Percentiles rank a stretch among this genome's conserved stretches.
Conservation (phyloP, 1,140 invertebrate genomes). For the Lutraria rhynchaena region DNA sequence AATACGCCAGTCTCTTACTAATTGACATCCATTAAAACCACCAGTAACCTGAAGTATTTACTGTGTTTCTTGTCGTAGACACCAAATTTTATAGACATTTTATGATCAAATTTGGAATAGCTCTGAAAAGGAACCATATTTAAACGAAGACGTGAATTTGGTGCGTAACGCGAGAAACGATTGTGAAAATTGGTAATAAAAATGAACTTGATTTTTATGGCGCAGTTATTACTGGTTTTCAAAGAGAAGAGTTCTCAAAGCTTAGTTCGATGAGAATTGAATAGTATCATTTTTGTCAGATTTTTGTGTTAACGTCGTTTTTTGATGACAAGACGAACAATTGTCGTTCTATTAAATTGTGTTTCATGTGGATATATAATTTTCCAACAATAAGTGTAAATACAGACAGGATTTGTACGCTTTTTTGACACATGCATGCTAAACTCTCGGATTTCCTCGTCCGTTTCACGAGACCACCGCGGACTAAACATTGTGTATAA, state of each 20-base stretch:
- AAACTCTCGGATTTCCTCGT: slow-evolving; percentile 1
- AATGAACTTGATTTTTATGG: slow-evolving; percentile 34
- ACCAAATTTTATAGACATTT: slow-evolving; percentile 48
- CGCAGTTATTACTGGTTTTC: slow-evolving; percentile 16
- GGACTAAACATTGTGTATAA: too few relatives aligned
- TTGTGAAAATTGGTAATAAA: slow-evolving; percentile 57
- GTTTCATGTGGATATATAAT: slow-evolving; percentile 27
- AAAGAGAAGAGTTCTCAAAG: slow-evolving; percentile 24
- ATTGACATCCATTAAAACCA: slow-evolving; percentile 47
- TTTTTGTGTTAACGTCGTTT: slow-evolving; percentile 49
- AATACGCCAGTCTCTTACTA: slow-evolving; percentile 37
- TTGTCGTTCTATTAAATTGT: neutral
- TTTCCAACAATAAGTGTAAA: slow-evolving; percentile 52
- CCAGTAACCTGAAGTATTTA: slow-evolving; percentile 38
- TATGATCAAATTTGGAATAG: slow-evolving; percentile 43
- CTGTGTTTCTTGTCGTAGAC: slow-evolving; percentile 5
- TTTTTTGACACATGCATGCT: slow-evolving; percentile 33
- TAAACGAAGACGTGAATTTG: slow-evolving; percentile 32
- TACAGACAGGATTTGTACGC: slow-evolving; percentile 38
- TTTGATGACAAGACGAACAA: slow-evolving; percentile 25
- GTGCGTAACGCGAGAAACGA: slow-evolving; percentile 50
- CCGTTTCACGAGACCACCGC: too few relatives aligned
- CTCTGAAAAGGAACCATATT: slow-evolving; percentile 29
- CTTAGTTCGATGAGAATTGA: neutral
- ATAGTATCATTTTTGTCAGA: slow-evolving; percentile 51